Evolutionary conservation across 2,797 vertebrate genomes (phyloP).

Genomic region (Geotrypetes seraphini): DNA sequence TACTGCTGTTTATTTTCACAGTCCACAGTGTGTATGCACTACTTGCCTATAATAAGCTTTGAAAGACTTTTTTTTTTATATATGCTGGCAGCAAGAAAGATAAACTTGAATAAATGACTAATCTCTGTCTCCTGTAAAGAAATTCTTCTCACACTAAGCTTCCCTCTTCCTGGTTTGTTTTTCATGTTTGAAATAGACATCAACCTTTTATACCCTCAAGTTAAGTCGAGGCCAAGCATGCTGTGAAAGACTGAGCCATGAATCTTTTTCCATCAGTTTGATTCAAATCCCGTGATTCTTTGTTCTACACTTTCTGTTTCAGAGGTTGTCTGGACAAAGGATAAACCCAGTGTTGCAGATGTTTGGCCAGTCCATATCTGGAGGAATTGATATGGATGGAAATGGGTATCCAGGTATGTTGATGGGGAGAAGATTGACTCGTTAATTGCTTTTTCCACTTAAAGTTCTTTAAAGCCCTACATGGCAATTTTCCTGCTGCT

Average conservation of each 20-base stretch:
- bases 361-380: slow-evolving; percentile 97
- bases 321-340: slow-evolving; percentile 80
- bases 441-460: too few species aligned
- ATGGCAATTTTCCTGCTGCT: too few species aligned
- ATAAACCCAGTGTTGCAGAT: slow-evolving; percentile 75
- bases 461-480: too few species aligned
- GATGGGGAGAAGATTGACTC: too few species aligned
- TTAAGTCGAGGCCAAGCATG: neutral
- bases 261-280: neutral
- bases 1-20: too few species aligned
- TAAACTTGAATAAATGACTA: neutral
- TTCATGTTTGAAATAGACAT: neutral
- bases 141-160: too few species aligned
- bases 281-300: slow-evolving; percentile 6
- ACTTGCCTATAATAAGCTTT: too few species aligned
- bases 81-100: neutral
- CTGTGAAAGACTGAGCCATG: neutral
- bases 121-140: neutral
- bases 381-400: slow-evolving; percentile 90
- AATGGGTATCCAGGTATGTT: slow-evolving; percentile 85
- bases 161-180: too few species aligned
- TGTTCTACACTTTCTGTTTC: slow-evolving; percentile 18
- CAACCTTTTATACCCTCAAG: too few species aligned
- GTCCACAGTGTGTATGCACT: too few species aligned
- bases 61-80: neutral